Conservation (phyloP, 1,140 invertebrate genomes). For the Drosophila bipectinata region DNA sequence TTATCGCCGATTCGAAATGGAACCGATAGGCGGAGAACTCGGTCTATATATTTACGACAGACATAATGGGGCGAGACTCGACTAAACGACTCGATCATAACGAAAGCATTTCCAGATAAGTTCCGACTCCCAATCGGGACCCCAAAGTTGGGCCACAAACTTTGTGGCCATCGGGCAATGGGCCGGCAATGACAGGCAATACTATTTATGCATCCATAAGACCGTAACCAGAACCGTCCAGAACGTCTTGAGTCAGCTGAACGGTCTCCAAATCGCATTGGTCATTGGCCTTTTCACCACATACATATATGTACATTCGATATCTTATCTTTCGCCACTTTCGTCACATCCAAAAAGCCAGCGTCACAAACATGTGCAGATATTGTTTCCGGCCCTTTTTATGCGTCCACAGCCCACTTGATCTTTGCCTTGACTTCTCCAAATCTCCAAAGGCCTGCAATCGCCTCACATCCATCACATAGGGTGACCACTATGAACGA, state of each 20-base stretch:
- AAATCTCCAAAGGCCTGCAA: neutral
- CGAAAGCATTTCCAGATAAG: conserved; percentile 39
- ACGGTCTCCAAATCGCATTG: conserved; percentile 8
- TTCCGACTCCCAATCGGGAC: neutral
- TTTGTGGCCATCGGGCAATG: neutral
- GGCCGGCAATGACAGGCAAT: conserved; percentile 4
- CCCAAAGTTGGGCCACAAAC: conserved; percentile 12
- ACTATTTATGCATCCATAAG: neutral
- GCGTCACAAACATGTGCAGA: neutral
- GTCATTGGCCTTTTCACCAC: conserved; percentile 40
- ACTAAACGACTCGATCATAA: conserved; percentile 19
- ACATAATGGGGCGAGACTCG: conserved; percentile 29
- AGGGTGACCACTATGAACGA: neutral
- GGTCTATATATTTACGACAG: conserved; percentile 29
- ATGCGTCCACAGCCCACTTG: conserved; percentile 6
- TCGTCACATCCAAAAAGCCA: conserved; percentile 9
- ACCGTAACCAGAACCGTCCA: conserved; percentile 28
- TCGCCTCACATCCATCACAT: conserved; percentile 13
- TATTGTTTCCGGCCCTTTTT: neutral
- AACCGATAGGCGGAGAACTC: conserved; percentile 28
- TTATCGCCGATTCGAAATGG: conserved; percentile 42
- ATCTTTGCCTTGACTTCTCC: conserved; percentile 10
- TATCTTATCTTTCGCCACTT: conserved; percentile 30
- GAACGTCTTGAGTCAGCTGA: conserved; percentile 26
- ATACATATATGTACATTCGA: conserved; percentile 1